Percentiles rank a stretch among this genome's conserved stretches.
These are phyloP conservation scores for Campaea margaritaria DNA, from an alignment of 2,888 invertebrate species.

Conservation along the genomic window DNA sequence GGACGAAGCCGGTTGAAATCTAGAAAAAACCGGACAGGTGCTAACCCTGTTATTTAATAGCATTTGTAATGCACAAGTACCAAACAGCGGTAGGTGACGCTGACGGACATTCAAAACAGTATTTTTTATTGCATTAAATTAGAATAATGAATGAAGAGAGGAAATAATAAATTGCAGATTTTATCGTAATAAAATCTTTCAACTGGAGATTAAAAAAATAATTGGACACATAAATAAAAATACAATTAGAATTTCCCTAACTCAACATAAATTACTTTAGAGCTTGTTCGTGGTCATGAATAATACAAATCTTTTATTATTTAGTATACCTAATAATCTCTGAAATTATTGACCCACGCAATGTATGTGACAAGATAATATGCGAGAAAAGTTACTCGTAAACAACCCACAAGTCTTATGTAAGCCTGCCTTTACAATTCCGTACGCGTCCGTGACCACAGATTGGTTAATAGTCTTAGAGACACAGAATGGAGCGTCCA, in stretches of 20 bases:
- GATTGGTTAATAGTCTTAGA: slow-evolving; percentile 1
- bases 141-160: slow-evolving; percentile 26
- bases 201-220: slow-evolving; percentile 22
- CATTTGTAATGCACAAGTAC: slow-evolving; percentile 6
- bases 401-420: slow-evolving; percentile 26
- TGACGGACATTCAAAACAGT: slow-evolving; percentile 34
- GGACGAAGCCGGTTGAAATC: too few species aligned
- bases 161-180: slow-evolving; percentile 38
- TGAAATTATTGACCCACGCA: slow-evolving; percentile 16
- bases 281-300: slow-evolving; percentile 4
- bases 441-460: slow-evolving; percentile 17
- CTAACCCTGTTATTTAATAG: not conserved
- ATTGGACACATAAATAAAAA: slow-evolving; percentile 24
- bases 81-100: slow-evolving; percentile 5
- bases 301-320: slow-evolving; percentile 17
- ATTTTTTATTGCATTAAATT: slow-evolving; percentile 20
- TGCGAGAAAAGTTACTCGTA: slow-evolving; percentile 20
- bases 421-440: slow-evolving; percentile 28
- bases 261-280: slow-evolving; percentile 4
- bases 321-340: slow-evolving; percentile 6
- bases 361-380: slow-evolving; percentile 5
- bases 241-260: slow-evolving; percentile 8
- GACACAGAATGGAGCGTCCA: slow-evolving; percentile 1
- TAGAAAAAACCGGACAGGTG: not conserved
- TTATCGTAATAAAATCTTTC: slow-evolving; percentile 31